Percentiles rank a stretch among this genome's conserved stretches.
Conservation (phyloP, 2,888 invertebrate genomes). For the Himalopsyche kuldschensis region DNA sequence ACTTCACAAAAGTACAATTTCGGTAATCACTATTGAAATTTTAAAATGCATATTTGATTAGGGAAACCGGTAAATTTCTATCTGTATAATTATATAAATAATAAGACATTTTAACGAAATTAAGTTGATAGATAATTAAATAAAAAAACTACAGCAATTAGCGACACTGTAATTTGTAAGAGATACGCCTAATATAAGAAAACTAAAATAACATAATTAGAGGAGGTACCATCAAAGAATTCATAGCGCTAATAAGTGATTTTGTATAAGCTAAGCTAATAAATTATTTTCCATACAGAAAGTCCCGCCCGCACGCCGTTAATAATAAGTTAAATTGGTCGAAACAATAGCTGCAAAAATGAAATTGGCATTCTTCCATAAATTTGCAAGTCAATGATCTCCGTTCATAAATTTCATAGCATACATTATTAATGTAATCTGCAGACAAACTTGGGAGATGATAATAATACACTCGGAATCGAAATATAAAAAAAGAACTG, state of each 20-base stretch:
- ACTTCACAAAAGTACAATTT: too few species aligned
- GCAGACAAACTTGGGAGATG: neutral
- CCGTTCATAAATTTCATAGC: neutral
- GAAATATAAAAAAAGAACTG: neutral
- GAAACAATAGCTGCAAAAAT: neutral
- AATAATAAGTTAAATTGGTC: neutral
- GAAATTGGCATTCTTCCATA: neutral
- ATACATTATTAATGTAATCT: neutral
- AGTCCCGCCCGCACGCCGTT: neutral
- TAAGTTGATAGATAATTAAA: too few species aligned
- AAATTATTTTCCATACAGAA: neutral
- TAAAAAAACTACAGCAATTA: too few species aligned
- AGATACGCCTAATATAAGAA: too few species aligned
- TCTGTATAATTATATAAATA: too few species aligned
- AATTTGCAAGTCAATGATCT: neutral
- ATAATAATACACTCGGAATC: neutral
- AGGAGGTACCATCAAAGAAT: neutral
- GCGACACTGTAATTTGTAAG: too few species aligned
- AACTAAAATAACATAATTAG: neutral
- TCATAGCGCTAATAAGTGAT: neutral
- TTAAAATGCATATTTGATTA: too few species aligned
- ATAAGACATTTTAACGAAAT: too few species aligned
- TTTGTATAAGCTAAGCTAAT: neutral
- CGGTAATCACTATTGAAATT: too few species aligned
- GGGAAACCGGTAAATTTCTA: too few species aligned